Evolutionary conservation across 2,113 vertebrate genomes (phyloP), one percentile per base, ranked within the genome.

Genomic region (Martes martes): DNA sequence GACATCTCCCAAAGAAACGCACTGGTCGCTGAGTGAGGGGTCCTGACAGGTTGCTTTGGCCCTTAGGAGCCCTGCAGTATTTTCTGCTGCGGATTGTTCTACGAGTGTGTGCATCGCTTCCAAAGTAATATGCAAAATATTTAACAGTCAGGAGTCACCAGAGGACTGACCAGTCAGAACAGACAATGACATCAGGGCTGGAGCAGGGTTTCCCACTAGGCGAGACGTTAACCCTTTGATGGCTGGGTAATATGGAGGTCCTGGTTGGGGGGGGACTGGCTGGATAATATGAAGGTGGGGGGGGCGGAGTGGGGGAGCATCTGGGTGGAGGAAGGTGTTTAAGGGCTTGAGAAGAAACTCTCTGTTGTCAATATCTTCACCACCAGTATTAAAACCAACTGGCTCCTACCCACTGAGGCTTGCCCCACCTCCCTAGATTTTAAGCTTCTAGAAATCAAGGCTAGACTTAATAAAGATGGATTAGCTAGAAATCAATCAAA

Each of bases 391-490:
- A 80, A 84, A 96, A 63, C n/a, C 95, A 36, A 50, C 23, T 1
- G 3, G 33, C 18, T 50, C 11, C 1, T 28, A 7, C 26, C 71
- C 50, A 24, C 69, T 6, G 10, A 65, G n/a, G 24, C 28, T 89
- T 45, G 26, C 57, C 81, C 78, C 78, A 15, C 31, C 36, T 52
- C 9, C 8, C 28, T 14, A 39, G 28, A 42, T 33, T 31, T 89
- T 76, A 47, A 89, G 47, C 73, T 67, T 92, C 79, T 63, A 63
- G 59, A 90, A 92, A 94, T 45, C 31, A 52, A 89, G 16, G 7
- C 6, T 45, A 21, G 28, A 57, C 31, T 71, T 6, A 39, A 19
- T 19, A 18, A 67, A 36, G 36, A 67, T 36, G 5, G 13, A 26
- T 39, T 18, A 16, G 13, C 83, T 57, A 24, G 47, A 78, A 52